Evolutionary conservation across 1,140 invertebrate genomes (phyloP).

Genomic region (Listronotus bonariensis): DNA sequence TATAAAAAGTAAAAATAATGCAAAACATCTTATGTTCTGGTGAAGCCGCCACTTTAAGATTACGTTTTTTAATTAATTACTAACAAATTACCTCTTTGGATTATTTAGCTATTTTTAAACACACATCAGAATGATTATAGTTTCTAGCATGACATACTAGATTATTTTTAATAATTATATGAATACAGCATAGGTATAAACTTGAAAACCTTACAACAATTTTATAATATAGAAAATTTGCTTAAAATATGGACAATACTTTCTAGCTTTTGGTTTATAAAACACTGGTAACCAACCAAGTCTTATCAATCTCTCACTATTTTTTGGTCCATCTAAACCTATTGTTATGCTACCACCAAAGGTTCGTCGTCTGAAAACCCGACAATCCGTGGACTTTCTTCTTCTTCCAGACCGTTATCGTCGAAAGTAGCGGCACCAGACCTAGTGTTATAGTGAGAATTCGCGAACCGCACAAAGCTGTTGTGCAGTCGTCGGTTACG

Average conservation of each 20-base stretch:
- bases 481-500: slow-evolving; percentile 75
- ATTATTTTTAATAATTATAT: slow-evolving; percentile 2
- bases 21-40: too few species aligned
- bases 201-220: slow-evolving; percentile 37
- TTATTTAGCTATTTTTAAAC: too few species aligned
- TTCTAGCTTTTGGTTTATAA: slow-evolving; percentile 18
- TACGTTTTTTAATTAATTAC: too few species aligned
- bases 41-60: too few species aligned
- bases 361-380: slow-evolving; percentile 94
- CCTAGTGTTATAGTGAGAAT: slow-evolving; percentile 84
- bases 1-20: too few species aligned
- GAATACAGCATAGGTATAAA: slow-evolving; percentile 31
- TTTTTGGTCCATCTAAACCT: slow-evolving; percentile 1
- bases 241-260: slow-evolving; percentile 40
- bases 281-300: slow-evolving; percentile 26
- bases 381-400: slow-evolving; percentile 82
- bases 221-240: slow-evolving; percentile 23
- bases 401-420: slow-evolving; percentile 73
- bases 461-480: slow-evolving; percentile 80
- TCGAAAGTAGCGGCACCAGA: slow-evolving; percentile 84
- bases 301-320: slow-evolving; percentile 19
- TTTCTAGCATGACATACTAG: background rate
- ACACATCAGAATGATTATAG: background rate
- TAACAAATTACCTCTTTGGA: too few species aligned
- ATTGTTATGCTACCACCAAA: slow-evolving; percentile 78